phyloP scores from a whole-genome alignment of 2,113 vertebrate genomes.

The Scatophagus argus region DNA sequence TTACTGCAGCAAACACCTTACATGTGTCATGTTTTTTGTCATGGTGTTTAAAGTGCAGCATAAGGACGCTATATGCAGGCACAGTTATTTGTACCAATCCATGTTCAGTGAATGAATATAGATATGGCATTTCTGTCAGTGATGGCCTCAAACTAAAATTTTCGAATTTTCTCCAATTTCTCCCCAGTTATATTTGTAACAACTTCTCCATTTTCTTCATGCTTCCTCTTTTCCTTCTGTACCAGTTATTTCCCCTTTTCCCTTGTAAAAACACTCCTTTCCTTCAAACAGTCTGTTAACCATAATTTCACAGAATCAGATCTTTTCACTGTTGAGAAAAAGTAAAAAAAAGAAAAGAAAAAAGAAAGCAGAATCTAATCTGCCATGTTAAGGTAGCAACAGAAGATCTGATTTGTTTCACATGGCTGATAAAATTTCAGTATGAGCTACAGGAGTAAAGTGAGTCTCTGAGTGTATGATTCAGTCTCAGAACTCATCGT shows the following conservation, averaged over 20 bases:
- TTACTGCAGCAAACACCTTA: constrained; percentile 5
- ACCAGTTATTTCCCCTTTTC: not conserved
- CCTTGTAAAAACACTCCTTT: constrained; percentile 12
- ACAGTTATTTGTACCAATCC: constrained; percentile 32
- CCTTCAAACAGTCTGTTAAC: not conserved
- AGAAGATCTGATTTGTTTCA: constrained; percentile 44
- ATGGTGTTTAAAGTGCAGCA: constrained; percentile 51
- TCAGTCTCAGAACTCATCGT: constrained; percentile 90
- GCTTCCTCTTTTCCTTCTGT: not conserved
- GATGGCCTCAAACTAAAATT: too few species aligned
- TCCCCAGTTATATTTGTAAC: constrained; percentile 10
- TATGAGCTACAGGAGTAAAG: constrained; percentile 11
- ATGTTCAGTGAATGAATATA: constrained; percentile 13
- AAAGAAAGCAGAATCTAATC: constrained; percentile 10
- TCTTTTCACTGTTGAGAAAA: constrained; percentile 30
- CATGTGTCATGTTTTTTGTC: constrained; percentile 13
- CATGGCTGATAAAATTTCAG: constrained; percentile 17
- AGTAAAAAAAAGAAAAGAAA: not conserved
- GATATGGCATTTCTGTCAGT: constrained; percentile 21
- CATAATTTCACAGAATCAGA: constrained; percentile 14
- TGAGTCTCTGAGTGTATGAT: constrained; percentile 69
- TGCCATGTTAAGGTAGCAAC: not conserved
- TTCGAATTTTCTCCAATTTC: too few species aligned
- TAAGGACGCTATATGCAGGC: constrained; percentile 41
- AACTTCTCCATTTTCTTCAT: not conserved